Evolutionary conservation across 1,140 invertebrate species (phyloP).

Genomic region (Diabrotica virgifera): DNA sequence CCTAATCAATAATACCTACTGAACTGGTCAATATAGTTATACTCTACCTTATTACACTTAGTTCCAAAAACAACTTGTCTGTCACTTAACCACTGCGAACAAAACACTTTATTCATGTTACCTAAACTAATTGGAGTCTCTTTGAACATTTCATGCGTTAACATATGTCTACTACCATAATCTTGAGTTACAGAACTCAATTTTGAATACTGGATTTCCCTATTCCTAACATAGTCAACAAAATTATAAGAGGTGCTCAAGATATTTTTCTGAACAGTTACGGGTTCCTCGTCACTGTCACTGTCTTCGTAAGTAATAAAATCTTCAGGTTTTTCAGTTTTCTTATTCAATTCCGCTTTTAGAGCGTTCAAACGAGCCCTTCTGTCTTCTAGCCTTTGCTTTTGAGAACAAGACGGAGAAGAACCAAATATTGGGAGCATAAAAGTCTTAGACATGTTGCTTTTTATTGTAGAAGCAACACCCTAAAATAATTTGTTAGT

Average conservation of each 20-base stretch:
- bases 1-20: neutral
- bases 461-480: too few relatives aligned
- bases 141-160: slow-evolving; percentile 84
- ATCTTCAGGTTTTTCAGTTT: slow-evolving; percentile 83
- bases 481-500: too few relatives aligned
- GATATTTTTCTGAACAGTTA: slow-evolving; percentile 65
- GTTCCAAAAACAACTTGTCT: slow-evolving; percentile 93
- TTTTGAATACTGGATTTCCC: slow-evolving; percentile 70
- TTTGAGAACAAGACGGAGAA: slow-evolving; percentile 69
- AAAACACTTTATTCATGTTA: slow-evolving; percentile 95
- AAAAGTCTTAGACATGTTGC: slow-evolving; percentile 56
- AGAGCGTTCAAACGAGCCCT: slow-evolving; percentile 61
- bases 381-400: slow-evolving; percentile 69
- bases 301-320: slow-evolving; percentile 85
- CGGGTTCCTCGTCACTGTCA: slow-evolving; percentile 77
- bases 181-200: slow-evolving; percentile 58
- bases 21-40: neutral
- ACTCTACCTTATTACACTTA: slow-evolving; percentile 89
- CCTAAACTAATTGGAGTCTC: slow-evolving; percentile 78
- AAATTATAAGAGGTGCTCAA: slow-evolving; percentile 80
- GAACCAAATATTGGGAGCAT: slow-evolving; percentile 60
- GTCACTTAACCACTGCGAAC: slow-evolving; percentile 93
- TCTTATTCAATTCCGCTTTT: slow-evolving; percentile 64
- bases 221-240: slow-evolving; percentile 75
- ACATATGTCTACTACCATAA: slow-evolving; percentile 79